Base-by-base conservation (phyloP, 2,888 invertebrate genomes). In the Andricus curvator region DNA sequence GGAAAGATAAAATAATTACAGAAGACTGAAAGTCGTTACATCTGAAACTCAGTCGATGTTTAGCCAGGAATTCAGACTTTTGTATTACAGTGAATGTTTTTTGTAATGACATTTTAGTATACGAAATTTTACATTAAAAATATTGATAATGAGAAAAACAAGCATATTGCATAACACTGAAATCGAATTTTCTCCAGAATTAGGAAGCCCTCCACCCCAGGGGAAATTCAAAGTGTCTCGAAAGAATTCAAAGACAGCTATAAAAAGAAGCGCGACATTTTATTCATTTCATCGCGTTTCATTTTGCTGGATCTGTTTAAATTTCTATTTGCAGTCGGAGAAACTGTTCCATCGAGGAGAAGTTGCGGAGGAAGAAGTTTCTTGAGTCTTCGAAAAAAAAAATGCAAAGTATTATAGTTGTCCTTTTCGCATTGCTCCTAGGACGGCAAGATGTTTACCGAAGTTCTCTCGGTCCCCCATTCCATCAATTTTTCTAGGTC, bases 321-420 rank as follows among this genome's bases (percentile, higher is more conserved):
- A 87, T 88, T 86, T 88, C 85, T 84, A 84, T 88, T 88, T 86
- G 85, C 85, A 44, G 67, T 25, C 4, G 22, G 41, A 22, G 17
- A 25, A 68, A 44, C 67, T 44, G 62, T 51, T 77, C 64, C 11
- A 65, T 66, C 37, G n/a, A 37, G 22, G 33, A 1, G 17, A 68
- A 82, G 70, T 44, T 77, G 13, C 78, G 15, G 68, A 76, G 60
- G 41, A 44, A 25, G 44, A 68, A 48, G 15, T 68, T 44, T 22
- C 22, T 15, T 15, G 5, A 41, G 22, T 44, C 41, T 22, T 22
- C n/a, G 6, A n/a, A n/a, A n/a, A 5, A 67, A 67, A 22, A 67
- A 11, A 22, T 67, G 22, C 22, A 68, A 41, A 51, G 67, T 41
- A 22, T 37, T 41, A 22, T 37, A 20, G 67, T 68, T 44, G 22